Evolutionary conservation across 2,797 vertebrate genomes (phyloP), one percentile per base, ranked within the genome.

Genomic region (Adrianichthys oophorus): DNA sequence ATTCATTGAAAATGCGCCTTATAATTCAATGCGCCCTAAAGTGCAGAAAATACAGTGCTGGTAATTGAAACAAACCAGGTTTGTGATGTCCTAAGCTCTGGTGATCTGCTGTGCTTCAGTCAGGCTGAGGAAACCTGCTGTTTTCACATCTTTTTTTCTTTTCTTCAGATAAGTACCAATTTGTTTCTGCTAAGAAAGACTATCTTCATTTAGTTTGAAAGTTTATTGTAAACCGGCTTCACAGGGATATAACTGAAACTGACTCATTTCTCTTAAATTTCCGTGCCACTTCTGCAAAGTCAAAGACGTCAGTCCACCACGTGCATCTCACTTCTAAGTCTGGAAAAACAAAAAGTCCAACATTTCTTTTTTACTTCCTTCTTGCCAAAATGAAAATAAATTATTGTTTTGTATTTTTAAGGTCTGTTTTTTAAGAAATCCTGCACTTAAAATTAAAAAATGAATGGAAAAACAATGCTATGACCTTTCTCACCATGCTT

Each of bases 101-200:
- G n/a, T 26, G n/a, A 42, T 59, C 6, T 37, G 48, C 17, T 37
- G 4, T 46, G 44, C 13, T 15, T 40, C 16, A 19, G 53, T 56
- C 16, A 49, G 43, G 45, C 45, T 59, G n/a, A 51, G 68, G 48
- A 52, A 40, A n/a, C 41, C 45, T 40, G 41, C 47, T 26, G 56
- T 43, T 40, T 76, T 82, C 56, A 71, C 65, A 77, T 86, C 71
- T 61, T 46, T 40, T 29, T 29, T 41, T 44, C 29, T 52, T 48
- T 59, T 2, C 46, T 14, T 32, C 5, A 8, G 13, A 43, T 50
- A 5, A 43, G 51, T 47, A 49, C 10, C 7, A 26, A 37, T 32
- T 17, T 4, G 4, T 24, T 45, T 13, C 0, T 44, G 7, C 48
- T 29, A 45, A 10, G 24, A 8, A 40, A 19, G 12, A 2, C 1